Evolutionary conservation across 1,140 invertebrate species (phyloP), one percentile per base, ranked within the genome.

Genomic region (Scaptomyza montana): DNA sequence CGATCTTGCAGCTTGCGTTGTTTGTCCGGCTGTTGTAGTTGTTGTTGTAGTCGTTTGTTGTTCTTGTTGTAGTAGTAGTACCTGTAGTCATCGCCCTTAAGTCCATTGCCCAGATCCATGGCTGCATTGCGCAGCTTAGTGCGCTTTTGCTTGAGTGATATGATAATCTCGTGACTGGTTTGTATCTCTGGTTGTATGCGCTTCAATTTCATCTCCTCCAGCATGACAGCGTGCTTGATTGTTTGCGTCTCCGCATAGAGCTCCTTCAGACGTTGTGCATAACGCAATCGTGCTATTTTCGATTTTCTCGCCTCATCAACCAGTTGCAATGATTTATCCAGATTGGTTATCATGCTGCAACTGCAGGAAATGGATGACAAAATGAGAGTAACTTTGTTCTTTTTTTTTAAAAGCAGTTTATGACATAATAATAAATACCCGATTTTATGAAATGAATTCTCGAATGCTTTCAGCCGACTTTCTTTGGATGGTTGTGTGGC

Each of bases 61-160:
- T 77, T 67, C 70, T 65, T 56, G 53, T 65, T 73, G 60, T 74
- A 62, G 66, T 73, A 63, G 74, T 74, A 79, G 73, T 81, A 91
- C 90, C 90, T 91, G 80, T 91, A 91, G 69, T 91, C 78, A 19
- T 75, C 57, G 68, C 90, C 90, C 36, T 69, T 69, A 12, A 91
- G 54, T 63, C 73, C 77, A 59, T 76, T 89, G 55, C 90, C 90
- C 56, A 91, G 54, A 28, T 87, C 80, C 73, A 79, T 64, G 10
- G 90, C 89, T 6, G 84, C 82, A 30, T 79, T 63, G 43, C 69
- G 70, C 1, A 92, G 54, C 50, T 89, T 92, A n/a, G 47, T 73
- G 10, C 90, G 81, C 65, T 82, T 89, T 47, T 87, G 69, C 55
- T 90, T 90, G 7, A 92, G 50, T 8, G 80, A 81, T 53, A 78